Evolutionary conservation across 2,797 vertebrate genomes (phyloP).

Genomic region (Alcedo atthis): DNA sequence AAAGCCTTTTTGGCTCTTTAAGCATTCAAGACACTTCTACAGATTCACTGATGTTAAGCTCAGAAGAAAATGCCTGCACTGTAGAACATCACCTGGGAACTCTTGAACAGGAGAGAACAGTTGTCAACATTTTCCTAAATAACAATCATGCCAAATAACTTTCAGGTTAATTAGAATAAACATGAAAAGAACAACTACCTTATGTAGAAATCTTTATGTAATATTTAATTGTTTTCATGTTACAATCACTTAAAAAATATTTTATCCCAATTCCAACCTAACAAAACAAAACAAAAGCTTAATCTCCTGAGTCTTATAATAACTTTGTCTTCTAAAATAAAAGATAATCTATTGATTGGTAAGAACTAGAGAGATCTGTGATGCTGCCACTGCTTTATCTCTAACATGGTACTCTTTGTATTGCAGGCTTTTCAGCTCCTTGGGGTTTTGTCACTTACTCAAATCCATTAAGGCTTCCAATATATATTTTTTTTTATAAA

Average conservation of each 20-base stretch:
- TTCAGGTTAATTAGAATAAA: not conserved
- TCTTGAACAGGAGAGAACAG: not conserved
- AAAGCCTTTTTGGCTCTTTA: constrained; percentile 42
- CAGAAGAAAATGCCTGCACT: not conserved
- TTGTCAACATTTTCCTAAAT: not conserved
- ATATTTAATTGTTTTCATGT: not conserved
- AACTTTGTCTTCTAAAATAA: not conserved
- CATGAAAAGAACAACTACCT: not conserved
- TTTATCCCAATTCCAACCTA: not conserved
- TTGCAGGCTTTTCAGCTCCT: not conserved
- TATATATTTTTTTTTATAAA: not conserved
- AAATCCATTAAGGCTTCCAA: not conserved
- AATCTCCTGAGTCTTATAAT: not conserved
- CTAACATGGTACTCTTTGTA: not conserved
- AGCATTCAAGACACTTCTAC: not conserved
- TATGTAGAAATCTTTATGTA: not conserved
- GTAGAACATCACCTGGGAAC: not conserved
- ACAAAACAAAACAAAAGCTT: not conserved
- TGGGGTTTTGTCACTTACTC: not conserved
- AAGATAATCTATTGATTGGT: not conserved
- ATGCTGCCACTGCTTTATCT: not conserved
- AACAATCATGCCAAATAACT: not conserved
- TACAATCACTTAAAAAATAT: not conserved
- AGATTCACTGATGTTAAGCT: not conserved
- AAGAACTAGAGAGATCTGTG: not conserved